These are phyloP conservation scores for Phalanger gymnotis DNA, from an alignment of 2,797 vertebrate genomes.

Conservation along the genomic window DNA sequence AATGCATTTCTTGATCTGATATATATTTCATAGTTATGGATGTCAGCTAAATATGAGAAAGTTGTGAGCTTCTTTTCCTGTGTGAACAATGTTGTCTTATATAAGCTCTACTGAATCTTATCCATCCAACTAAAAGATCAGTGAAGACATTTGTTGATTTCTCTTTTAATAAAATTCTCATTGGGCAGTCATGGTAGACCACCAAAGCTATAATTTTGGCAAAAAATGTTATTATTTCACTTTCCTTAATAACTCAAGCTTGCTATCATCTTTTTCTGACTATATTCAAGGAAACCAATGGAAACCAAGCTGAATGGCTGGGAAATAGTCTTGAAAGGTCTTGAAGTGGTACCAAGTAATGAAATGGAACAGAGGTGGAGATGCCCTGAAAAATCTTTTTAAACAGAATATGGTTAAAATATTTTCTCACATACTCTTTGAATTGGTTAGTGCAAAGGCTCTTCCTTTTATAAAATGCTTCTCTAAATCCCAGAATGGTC, in stretches of 20 bases:
- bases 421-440: constrained; percentile 62
- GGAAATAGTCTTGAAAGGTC: constrained; percentile 78
- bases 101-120: background rate
- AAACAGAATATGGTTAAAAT: constrained; percentile 65
- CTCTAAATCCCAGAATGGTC: constrained; percentile 56
- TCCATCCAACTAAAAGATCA: constrained; percentile 40
- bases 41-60: background rate
- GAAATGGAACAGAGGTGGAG: constrained; percentile 55
- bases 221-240: constrained; percentile 61
- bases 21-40: background rate
- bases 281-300: constrained; percentile 66
- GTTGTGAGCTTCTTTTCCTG: background rate
- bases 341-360: constrained; percentile 63
- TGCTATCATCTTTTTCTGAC: constrained; percentile 69
- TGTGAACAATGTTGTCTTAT: background rate
- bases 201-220: constrained; percentile 71
- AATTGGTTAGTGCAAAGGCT: constrained; percentile 35
- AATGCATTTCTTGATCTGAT: background rate
- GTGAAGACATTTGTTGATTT: constrained; percentile 72
- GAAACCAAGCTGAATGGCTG: constrained; percentile 53
- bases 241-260: constrained; percentile 67
- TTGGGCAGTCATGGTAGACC: constrained; percentile 55
- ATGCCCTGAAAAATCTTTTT: constrained; percentile 68
- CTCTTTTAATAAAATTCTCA: constrained; percentile 64
- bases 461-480: constrained; percentile 58